These are phyloP conservation scores for Molossus molossus DNA, from an alignment of 2,797 vertebrate genomes.

Conservation along the genomic window DNA sequence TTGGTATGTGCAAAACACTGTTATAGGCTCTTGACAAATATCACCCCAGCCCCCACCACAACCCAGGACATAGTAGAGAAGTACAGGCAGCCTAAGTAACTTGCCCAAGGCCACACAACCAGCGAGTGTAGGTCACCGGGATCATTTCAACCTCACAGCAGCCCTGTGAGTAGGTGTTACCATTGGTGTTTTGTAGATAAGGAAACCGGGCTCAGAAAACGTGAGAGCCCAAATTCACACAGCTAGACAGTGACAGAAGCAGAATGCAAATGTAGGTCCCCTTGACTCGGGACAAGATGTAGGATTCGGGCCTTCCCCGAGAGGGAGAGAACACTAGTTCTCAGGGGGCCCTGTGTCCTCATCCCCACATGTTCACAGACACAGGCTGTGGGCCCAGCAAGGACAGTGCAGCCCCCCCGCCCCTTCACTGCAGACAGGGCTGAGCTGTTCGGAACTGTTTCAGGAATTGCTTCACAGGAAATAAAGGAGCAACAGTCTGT, in stretches of 20 bases:
- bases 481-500: not conserved
- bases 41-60: not conserved
- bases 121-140: not conserved
- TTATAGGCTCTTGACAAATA: not conserved
- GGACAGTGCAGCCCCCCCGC: not conserved
- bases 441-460: not conserved
- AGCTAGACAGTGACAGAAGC: not conserved
- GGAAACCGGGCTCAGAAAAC: not conserved
- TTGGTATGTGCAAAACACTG: not conserved
- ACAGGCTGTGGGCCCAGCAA: not conserved
- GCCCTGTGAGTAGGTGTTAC: not conserved
- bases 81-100: not conserved
- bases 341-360: not conserved
- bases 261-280: not conserved
- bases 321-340: not conserved
- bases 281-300: not conserved
- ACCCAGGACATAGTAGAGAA: not conserved
- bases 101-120: not conserved
- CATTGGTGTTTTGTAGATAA: not conserved
- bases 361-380: accelerated
- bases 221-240: not conserved
- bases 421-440: not conserved
- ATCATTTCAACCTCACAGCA: not conserved
- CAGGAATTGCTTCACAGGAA: not conserved
- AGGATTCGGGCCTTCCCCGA: not conserved